These are phyloP conservation scores for Enteromius anoplus DNA, from an alignment of 2,797 vertebrate species.

Conservation along the genomic window DNA sequence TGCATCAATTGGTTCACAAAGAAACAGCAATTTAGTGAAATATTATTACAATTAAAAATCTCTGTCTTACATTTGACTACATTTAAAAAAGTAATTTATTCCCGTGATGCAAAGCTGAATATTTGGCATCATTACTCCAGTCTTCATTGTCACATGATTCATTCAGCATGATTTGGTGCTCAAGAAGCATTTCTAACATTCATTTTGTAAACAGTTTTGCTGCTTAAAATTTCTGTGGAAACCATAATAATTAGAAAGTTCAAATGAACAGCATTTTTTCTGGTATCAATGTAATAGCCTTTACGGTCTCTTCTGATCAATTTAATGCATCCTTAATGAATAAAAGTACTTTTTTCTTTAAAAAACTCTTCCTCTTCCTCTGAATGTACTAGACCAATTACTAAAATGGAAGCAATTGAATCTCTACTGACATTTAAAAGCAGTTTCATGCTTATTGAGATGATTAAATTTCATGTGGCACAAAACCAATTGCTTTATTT, in stretches of 20 bases:
- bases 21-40: not conserved
- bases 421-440: constrained; percentile 44
- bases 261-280: not conserved
- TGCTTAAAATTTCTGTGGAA: too few relatives aligned
- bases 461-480: constrained; percentile 34
- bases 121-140: not conserved
- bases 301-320: not conserved
- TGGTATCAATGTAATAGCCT: not conserved
- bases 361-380: not conserved
- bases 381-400: constrained; percentile 33
- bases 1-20: too few relatives aligned
- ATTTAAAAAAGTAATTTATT: not conserved
- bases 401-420: constrained; percentile 36
- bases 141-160: not conserved
- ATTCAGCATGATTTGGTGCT: not conserved
- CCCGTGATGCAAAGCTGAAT: not conserved
- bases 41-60: not conserved
- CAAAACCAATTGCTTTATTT: constrained; percentile 11
- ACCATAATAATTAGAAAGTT: not conserved
- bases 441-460: constrained; percentile 20
- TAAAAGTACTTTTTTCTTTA: not conserved
- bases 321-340: not conserved
- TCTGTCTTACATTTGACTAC: not conserved
- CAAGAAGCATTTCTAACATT: not conserved
- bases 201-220: not conserved